A percentile compares a stretch with the other conserved stretches of the same genome.
These are phyloP conservation scores for Stigmatopora argus DNA, from an alignment of 2,113 vertebrate genomes.

Conservation along the genomic window DNA sequence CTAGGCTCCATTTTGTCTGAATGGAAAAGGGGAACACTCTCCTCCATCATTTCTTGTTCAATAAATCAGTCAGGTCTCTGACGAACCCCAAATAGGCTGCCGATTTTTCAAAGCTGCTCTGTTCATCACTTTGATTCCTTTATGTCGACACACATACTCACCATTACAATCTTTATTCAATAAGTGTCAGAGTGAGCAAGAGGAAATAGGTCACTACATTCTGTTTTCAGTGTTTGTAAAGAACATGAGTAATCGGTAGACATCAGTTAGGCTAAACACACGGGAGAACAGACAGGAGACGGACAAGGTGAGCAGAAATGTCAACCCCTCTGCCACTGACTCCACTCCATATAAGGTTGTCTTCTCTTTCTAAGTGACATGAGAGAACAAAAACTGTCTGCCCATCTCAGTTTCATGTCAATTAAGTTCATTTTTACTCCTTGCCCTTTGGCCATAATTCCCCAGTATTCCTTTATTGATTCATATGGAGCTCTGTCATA, in stretches of 20 bases:
- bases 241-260: conserved; percentile 24
- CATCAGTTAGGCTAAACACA: conserved; percentile 11
- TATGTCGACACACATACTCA: not conserved
- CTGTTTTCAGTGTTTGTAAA: conserved; percentile 17
- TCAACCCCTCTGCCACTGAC: conserved; percentile 31
- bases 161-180: not conserved
- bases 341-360: conserved; percentile 27
- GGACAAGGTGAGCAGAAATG: conserved; percentile 39
- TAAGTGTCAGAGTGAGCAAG: conserved; percentile 19
- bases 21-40: conserved; percentile 30
- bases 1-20: conserved; percentile 6
- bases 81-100: conserved; percentile 50
- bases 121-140: conserved; percentile 60
- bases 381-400: conserved; percentile 23
- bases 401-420: conserved; percentile 51
- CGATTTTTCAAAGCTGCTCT: conserved; percentile 43
- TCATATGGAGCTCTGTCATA: not conserved
- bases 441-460: conserved; percentile 42
- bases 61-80: conserved; percentile 58
- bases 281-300: conserved; percentile 32
- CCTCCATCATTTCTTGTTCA: conserved; percentile 25
- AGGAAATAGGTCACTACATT: conserved; percentile 22
- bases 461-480: conserved; percentile 17
- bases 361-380: conserved; percentile 54
- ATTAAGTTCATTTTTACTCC: conserved; percentile 23